These are phyloP conservation scores for Callyntrura sp. DNA, from an alignment of 2,888 invertebrate species.

Conservation along the genomic window DNA sequence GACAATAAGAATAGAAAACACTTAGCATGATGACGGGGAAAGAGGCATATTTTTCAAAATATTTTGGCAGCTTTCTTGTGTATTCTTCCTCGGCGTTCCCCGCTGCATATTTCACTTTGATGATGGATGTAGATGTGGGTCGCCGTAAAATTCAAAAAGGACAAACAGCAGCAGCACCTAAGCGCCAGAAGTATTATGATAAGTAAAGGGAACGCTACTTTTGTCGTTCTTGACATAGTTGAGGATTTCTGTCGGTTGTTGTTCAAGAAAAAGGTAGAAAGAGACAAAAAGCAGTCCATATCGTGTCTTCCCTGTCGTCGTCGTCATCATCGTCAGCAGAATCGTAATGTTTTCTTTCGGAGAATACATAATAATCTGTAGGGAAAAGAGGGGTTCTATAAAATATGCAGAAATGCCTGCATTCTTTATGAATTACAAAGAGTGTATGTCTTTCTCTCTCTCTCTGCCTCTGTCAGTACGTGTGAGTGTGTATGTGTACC, in stretches of 20 bases:
- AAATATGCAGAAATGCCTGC: background rate
- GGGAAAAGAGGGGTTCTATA: background rate
- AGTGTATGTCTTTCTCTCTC: background rate
- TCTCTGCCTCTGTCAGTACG: too few relatives aligned
- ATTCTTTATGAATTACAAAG: too few relatives aligned
- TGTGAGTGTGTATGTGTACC: too few relatives aligned
- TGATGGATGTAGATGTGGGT: slow-evolving; percentile 57
- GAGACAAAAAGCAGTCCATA: background rate
- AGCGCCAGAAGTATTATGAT: background rate
- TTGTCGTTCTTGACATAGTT: slow-evolving; percentile 39
- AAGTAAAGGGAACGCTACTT: slow-evolving; percentile 17
- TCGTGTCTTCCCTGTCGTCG: background rate
- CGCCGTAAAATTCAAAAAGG: slow-evolving; percentile 35
- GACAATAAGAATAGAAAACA: slow-evolving; percentile 25
- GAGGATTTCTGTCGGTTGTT: background rate
- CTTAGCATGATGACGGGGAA: slow-evolving; percentile 30
- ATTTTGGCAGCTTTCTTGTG: slow-evolving; percentile 70
- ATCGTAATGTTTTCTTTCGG: background rate
- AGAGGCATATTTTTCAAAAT: slow-evolving; percentile 58
- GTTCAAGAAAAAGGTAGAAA: background rate
- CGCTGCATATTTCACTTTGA: slow-evolving; percentile 1
- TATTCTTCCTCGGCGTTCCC: background rate
- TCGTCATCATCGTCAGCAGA: too few relatives aligned
- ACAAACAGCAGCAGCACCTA: background rate
- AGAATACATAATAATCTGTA: background rate